Evolutionary conservation across 2,797 vertebrate genomes (phyloP).

Genomic region (Hoplostethus atlanticus): DNA sequence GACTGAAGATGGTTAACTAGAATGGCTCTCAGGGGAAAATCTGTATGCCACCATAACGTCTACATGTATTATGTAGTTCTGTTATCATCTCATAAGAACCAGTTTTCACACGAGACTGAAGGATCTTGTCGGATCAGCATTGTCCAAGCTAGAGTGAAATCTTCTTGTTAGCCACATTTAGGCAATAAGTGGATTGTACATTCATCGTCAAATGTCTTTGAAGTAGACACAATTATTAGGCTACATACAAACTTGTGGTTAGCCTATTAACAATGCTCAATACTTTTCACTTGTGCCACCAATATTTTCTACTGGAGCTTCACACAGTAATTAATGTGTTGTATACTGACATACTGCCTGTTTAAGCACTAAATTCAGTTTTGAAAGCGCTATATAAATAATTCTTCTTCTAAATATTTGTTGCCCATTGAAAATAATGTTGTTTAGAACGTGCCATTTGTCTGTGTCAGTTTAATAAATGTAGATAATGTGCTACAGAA

Average conservation of each 20-base stretch:
- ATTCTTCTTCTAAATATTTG: conserved; percentile 9
- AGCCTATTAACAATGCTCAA: no score
- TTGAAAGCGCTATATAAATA: no score
- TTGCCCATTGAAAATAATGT: conserved; percentile 20
- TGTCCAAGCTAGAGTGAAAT: no score
- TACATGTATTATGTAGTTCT: not conserved
- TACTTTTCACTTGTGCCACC: not conserved
- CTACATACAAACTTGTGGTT: not conserved
- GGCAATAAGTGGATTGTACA: no score
- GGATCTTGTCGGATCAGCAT: not conserved
- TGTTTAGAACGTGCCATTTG: conserved; percentile 15
- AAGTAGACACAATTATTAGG: no score
- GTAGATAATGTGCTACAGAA: conserved; percentile 19
- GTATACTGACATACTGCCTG: conserved; percentile 18
- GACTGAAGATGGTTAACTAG: conserved; percentile 17
- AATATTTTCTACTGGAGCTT: conserved; percentile 7
- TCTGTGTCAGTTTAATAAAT: conserved; percentile 25
- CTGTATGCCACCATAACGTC: not conserved
- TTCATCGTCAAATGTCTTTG: no score
- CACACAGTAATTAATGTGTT: conserved; percentile 16
- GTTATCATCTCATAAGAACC: no score
- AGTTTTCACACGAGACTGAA: not conserved
- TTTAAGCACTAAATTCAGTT: not conserved
- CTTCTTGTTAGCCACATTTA: no score
- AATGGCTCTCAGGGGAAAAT: not conserved